Conservation (phyloP, 1,140 invertebrate species). For the Batillaria attramentaria region DNA sequence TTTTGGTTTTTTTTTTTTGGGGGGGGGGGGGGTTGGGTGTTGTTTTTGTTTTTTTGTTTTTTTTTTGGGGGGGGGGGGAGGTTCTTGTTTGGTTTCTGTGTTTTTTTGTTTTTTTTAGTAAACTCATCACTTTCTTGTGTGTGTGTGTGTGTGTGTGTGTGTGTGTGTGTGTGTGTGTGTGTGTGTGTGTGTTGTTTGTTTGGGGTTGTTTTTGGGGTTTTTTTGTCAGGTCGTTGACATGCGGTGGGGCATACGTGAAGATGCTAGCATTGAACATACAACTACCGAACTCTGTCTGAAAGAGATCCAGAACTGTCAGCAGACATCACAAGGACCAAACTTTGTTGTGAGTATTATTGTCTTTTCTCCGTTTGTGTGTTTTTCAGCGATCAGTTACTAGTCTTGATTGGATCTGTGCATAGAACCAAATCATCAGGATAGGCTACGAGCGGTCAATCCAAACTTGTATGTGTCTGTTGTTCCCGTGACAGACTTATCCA, state of each 20-base stretch:
- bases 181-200: neutral
- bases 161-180: neutral
- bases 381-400: too few species aligned
- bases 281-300: conserved; percentile 54
- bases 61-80: neutral
- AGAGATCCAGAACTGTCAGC: conserved; percentile 56
- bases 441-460: too few species aligned
- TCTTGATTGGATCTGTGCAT: too few species aligned
- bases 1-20: too few species aligned
- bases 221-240: conserved; percentile 61
- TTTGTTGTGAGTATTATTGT: conserved; percentile 59
- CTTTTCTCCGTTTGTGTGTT: conserved; percentile 3
- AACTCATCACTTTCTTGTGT: neutral
- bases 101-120: neutral
- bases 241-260: conserved; percentile 64
- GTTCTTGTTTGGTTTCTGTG: too few species aligned
- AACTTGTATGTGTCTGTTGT: neutral
- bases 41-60: too few species aligned
- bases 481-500: too few species aligned
- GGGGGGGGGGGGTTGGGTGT: too few species aligned
- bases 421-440: too few species aligned
- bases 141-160: neutral
- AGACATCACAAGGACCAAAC: conserved; percentile 61
- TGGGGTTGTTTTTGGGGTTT: too few species aligned
- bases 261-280: conserved; percentile 52